phyloP scores from a whole-genome alignment of 2,797 vertebrate genomes.

The Leptatherina wallacei region DNA sequence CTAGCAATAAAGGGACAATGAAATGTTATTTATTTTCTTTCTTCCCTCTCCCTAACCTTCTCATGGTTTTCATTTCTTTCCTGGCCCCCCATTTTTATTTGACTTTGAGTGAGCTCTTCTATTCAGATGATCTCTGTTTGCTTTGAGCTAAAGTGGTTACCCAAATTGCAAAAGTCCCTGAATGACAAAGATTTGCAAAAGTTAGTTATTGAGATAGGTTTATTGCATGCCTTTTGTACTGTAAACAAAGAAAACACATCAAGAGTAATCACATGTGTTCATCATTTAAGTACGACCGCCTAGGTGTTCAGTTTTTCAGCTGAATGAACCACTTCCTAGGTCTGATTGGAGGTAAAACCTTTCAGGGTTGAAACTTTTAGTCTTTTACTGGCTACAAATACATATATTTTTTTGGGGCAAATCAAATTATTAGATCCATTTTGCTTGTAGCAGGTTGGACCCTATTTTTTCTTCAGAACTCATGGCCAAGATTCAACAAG shows the following conservation, averaged over 20 bases:
- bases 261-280: too few relatives aligned
- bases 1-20: conserved; percentile 48
- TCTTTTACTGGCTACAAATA: too few relatives aligned
- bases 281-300: conserved; percentile 16
- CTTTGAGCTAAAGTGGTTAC: conserved; percentile 16
- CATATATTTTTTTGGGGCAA: too few relatives aligned
- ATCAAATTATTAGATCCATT: too few relatives aligned
- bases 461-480: too few relatives aligned
- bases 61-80: conserved; percentile 33
- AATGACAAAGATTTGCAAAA: background rate
- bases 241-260: conserved; percentile 10
- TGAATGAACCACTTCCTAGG: conserved; percentile 16
- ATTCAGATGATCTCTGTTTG: conserved; percentile 7
- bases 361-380: too few relatives aligned
- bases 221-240: background rate
- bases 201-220: background rate
- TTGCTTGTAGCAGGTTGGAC: too few relatives aligned
- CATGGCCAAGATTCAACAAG: too few relatives aligned
- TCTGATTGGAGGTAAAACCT: conserved; percentile 3
- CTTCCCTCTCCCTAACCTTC: background rate
- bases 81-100: conserved; percentile 10
- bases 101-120: conserved; percentile 8
- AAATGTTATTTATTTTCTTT: conserved; percentile 51
- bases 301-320: conserved; percentile 6
- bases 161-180: background rate